phyloP scores from a whole-genome alignment of 2,797 vertebrate genomes.

The Sebastes hubbsi region DNA sequence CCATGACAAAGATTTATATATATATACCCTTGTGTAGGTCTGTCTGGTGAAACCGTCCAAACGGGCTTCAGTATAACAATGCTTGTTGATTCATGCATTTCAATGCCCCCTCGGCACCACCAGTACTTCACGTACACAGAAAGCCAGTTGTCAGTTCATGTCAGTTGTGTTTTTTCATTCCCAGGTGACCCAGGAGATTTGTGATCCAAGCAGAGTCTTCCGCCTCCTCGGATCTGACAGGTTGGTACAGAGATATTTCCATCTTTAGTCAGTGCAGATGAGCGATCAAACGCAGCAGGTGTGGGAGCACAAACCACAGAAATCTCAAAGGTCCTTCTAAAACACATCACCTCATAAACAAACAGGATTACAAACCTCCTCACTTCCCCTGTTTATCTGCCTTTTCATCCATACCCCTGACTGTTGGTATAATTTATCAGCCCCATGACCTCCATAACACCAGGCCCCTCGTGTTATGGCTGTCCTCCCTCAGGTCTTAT shows the following conservation, averaged over 20 bases:
- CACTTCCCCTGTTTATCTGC: neutral
- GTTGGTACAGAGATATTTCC: slow-evolving; percentile 59
- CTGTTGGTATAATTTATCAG: neutral
- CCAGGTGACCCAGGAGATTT: slow-evolving; percentile 88
- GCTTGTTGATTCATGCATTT: neutral
- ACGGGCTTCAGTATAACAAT: neutral
- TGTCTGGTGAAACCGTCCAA: neutral
- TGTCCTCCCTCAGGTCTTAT: slow-evolving; percentile 38
- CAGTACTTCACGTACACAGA: neutral
- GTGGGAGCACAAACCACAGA: neutral
- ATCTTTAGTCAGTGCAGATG: neutral
- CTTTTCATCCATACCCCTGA: neutral
- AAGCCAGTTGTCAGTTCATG: neutral
- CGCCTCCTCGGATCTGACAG: slow-evolving; percentile 88
- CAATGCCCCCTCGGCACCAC: neutral
- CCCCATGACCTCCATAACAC: neutral
- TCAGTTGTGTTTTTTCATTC: neutral
- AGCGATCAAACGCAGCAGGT: neutral
- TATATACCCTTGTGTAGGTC: neutral
- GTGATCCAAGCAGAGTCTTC: slow-evolving; percentile 85
- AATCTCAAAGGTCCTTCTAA: neutral
- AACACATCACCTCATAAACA: neutral
- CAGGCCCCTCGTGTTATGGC: neutral
- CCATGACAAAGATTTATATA: neutral
- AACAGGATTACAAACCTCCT: neutral